Base-by-base conservation (phyloP, 2,113 vertebrate species). In the Phrynocephalus versicolor region DNA sequence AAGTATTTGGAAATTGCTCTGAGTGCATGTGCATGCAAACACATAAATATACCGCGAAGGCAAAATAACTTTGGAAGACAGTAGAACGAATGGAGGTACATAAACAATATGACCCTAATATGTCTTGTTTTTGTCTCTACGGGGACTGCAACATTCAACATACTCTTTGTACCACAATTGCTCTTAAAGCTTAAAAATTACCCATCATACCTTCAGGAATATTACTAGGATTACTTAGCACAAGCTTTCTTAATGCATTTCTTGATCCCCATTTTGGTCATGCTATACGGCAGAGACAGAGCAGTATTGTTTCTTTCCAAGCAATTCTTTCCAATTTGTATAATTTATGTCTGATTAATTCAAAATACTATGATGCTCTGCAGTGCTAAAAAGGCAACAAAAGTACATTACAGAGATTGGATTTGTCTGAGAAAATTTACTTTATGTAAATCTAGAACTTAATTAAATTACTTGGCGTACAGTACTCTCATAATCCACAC, bases 341-440 rank as follows among this genome's bases (percentile, higher is more conserved):
- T 55, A 55, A 55, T 57, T 76, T 76, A 51, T 74, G 30, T 16
- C 15, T 76, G 27, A 72, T 18, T 57, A 30, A 76, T 27, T 55
- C 13, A 12, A 76, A 76, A n/a, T 55, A n/a, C 39, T n/a, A 88
- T 91, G 91, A 92, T 94, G 6, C 21, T 72, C 39, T n/a, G 87
- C 91, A 91, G 92, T 94, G 6, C 21, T 72, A 39, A 55, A 69
- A 67, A 55, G 77, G 33, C 76, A 90, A 51, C 5, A 88, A 74
- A 86, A 79, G 35, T 79, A 55, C 88, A 94, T 88, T 92, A 89
- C 78, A 88, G 73, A 93, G 92, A 88, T 1, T 85, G 85, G 83
- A 87, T 91, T 91, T 90, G 87, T 93, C 87, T 92, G 39, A 76
- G 27, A 55, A 3, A 74, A 74, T 55, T 25, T 76, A 45, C 25